Base-by-base conservation (phyloP, 1,140 invertebrate species). In the Macrosteles quadrilineatus region DNA sequence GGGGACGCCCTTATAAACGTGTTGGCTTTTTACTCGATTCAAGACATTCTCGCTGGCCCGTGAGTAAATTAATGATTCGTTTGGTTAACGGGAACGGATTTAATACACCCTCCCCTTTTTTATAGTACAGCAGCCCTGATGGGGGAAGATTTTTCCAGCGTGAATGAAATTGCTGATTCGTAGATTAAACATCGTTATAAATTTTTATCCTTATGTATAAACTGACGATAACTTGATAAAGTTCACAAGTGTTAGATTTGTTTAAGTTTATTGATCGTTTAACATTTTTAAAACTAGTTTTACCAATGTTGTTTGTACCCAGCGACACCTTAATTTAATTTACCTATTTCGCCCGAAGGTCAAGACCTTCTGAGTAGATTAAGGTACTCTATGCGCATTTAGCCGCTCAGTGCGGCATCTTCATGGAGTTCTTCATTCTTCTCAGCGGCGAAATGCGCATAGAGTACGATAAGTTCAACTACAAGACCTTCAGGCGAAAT, bases 41-140 rank as follows among this genome's bases (percentile, higher is more conserved):
- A 59, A 59, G 55, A 59, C 12, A 59, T 59, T 30, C 55, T 59
- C 23, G 55, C 6, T 59, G 55, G 25, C 23, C 55, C 55, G 25
- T 59, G 55, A 30, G 55, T 59, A 59, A 59, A 23, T 59, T 27
- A 59, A 59, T 59, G 55, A 59, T 59, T 29, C 32, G 32, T 36
- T 36, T 6, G 32, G 32, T 36, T 36, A 6, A 36, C 4, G 32
- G 21, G n/a, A 19, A 11, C 4, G 47, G 36, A 17, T 17, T 40
- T 9, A 40, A 40, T 9, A 40, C 36, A 17, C 6, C 36, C 6
- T 17, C 6, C 6, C 6, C 36, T 17, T 40, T 40, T 9, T 9
- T 40, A 17, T 6, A 9, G 17, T 9, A 6, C 36, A 9, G 6
- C 17, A 6, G 6, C 36, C 36, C 36, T 40, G 6, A 6, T 6